Evolutionary conservation across 2,113 vertebrate species (phyloP).

Genomic region (Aegypius monachus): DNA sequence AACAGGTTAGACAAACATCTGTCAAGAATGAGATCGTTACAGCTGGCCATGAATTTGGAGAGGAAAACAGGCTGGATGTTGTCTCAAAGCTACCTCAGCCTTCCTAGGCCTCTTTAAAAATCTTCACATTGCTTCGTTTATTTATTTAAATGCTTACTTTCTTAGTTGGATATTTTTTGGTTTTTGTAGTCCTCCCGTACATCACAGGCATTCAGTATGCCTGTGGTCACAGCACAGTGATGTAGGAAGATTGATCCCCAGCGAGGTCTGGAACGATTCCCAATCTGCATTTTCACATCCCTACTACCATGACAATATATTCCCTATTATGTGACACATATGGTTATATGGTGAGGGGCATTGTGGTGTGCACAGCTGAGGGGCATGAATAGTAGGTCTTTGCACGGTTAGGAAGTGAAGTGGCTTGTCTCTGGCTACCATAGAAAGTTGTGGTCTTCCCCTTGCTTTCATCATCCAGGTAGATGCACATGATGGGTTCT

Average conservation of each 20-base stretch:
- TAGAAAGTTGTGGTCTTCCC: neutral
- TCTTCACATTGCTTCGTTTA: neutral
- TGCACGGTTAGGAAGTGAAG: neutral
- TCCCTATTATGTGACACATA: neutral
- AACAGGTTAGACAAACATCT: neutral
- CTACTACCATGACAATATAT: no score
- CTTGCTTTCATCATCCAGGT: neutral
- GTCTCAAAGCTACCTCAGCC: neutral
- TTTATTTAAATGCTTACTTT: neutral
- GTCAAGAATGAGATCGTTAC: neutral
- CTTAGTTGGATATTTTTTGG: neutral
- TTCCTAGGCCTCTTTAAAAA: neutral
- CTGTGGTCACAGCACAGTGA: neutral
- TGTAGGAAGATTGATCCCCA: neutral
- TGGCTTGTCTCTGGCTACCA: neutral
- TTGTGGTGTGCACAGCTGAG: neutral
- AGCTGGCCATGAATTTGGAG: neutral
- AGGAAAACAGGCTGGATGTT: neutral
- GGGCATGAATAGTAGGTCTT: neutral
- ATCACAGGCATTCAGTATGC: neutral
- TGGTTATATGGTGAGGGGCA: neutral
- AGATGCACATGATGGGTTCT: neutral
- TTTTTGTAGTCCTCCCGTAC: neutral
- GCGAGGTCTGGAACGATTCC: neutral
- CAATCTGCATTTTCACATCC: neutral